Conservation (phyloP, 2,797 vertebrate genomes). For the Chelidonichthys spinosus region DNA sequence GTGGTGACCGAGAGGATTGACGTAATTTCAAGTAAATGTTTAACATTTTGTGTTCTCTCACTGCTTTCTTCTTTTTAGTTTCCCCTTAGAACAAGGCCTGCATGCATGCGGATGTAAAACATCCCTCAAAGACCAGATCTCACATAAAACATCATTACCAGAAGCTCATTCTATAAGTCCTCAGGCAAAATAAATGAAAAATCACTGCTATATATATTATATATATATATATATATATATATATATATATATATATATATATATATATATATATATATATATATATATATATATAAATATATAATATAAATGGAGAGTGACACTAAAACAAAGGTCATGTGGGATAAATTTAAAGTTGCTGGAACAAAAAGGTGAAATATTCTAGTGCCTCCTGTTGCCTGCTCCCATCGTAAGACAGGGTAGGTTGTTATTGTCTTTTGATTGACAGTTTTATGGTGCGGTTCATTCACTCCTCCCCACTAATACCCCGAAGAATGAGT, state of each 20-base stretch:
- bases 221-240: no score
- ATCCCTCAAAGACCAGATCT: constrained; percentile 18
- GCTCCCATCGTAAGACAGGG: background rate
- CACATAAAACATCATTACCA: constrained; percentile 38
- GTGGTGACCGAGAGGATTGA: background rate
- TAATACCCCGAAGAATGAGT: constrained; percentile 14
- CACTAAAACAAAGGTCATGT: background rate
- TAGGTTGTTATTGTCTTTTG: constrained; percentile 18
- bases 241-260: no score
- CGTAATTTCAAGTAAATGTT: constrained; percentile 13
- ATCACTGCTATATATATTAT: no score
- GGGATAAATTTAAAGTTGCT: background rate
- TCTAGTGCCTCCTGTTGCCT: background rate
- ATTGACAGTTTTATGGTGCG: constrained; percentile 38
- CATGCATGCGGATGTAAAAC: constrained; percentile 47
- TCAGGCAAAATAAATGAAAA: background rate
- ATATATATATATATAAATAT: no score
- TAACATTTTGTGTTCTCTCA: background rate
- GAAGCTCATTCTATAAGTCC: constrained; percentile 10
- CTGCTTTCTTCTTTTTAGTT: background rate
- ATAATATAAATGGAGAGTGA: no score
- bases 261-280: no score
- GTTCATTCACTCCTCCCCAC: constrained; percentile 28
- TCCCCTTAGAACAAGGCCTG: constrained; percentile 2
- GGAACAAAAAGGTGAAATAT: background rate